Base-by-base conservation (phyloP, 2,113 vertebrate species). In the Pleuronectes platessa region DNA sequence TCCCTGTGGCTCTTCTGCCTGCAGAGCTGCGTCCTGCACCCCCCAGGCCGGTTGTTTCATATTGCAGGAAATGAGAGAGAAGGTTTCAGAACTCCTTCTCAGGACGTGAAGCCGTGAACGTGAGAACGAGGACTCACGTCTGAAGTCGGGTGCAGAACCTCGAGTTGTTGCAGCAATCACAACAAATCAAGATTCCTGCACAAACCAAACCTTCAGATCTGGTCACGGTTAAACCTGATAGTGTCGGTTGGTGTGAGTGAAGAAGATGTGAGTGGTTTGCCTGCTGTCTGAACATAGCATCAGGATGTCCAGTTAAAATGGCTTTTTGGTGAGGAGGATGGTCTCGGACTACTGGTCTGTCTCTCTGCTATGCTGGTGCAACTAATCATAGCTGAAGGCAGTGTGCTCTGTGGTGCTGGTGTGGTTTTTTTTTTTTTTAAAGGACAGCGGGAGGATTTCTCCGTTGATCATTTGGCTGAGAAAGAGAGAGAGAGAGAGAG, bases 371-470 rank as follows among this genome's bases (percentile, higher is more conserved):
- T 91, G 90, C 92, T 91, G 92, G 90, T 92, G 86, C 83, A 79
- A 47, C 80, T 76, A 81, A 89, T 88, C 83, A 73, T 71, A 76
- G 76, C 82, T 86, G 89, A 91, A 90, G 89, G 92, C 90, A 91
- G 89, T 89, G 88, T 86, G 89, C 86, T 92, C 84, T 88, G 84
- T 81, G 85, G 69, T 92, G 90, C 90, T 91, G 92, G 90, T 91
- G 90, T 63, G 91, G 31, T 31, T 31, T 56, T 76, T 7, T 54
- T 67, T 21, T 66, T 58, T 53, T 62, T 56, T 58, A 68, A 65
- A 83, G 73, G 61, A 78, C 61, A 2, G 24, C 37, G 51, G 35
- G 68, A 58, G 71, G 69, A 58, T 11, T 61, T 78, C 74, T 71
- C 76, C 66, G n/a, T 40, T 84, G 76, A 88, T 81, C 80, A 66